Evolutionary conservation across 2,888 invertebrate genomes (phyloP), one percentile per base, ranked within the genome.

Genomic region (Callosobruchus maculatus): DNA sequence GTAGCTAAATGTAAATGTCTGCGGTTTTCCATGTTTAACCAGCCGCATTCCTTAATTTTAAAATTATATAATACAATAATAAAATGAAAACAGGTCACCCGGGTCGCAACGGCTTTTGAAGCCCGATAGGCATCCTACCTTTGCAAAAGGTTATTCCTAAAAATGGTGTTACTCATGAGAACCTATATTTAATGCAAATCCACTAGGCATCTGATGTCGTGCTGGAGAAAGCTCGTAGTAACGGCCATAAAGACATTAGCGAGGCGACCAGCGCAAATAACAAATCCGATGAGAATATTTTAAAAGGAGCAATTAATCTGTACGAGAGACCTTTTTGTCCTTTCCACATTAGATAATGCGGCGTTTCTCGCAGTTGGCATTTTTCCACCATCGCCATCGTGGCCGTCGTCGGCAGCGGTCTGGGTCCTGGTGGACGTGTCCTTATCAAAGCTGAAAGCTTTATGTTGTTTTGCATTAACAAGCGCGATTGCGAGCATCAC

Each of bases 381-480:
- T 49, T 49, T 49, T 49, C 49, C 49, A 49, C 49, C 18, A 18
- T 18, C 18, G 49, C 9, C 18, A 26, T n/a, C n/a, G 26, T 26
- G 26, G 26, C 26, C n/a, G n/a, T n/a, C n/a, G 7, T 26, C 3
- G 26, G 26, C 7, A 2, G 26, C 49, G 4, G 49, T 49, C 30
- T 30, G 30, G 49, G 7, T 18, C 49, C 9, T 49, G 1, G 49
- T 49, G 49, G 26, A 26, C 26, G 76, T 71, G 74, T 26, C 70
- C 75, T 82, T 84, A 84, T 82, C 81, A 81, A 77, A 79, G 80
- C 80, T 86, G 85, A 86, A 84, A 86, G 86, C 85, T 84, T 86
- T 86, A 84, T 83, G 85, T 84, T 86, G 86, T 86, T 83, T 82
- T 84, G 85, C 85, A 85, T 86, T 85, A 83, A 85, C 83, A 81